phyloP scores from a whole-genome alignment of 2,113 vertebrate species.

The Ascaphus truei region DNA sequence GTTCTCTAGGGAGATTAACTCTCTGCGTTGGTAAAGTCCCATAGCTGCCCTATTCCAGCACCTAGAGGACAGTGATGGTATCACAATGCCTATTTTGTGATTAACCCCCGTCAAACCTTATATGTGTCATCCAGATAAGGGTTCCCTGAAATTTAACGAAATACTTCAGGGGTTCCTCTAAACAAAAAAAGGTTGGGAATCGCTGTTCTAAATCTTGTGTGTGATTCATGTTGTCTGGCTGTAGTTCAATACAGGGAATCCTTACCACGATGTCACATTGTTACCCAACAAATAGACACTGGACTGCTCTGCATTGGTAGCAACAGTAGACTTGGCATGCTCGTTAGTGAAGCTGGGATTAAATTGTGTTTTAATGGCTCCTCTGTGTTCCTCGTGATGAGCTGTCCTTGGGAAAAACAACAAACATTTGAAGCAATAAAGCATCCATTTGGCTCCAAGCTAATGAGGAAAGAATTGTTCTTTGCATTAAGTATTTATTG shows the following conservation, averaged over 20 bases:
- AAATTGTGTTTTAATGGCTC: conserved; percentile 59
- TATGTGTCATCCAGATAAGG: too few relatives aligned
- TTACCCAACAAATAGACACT: background rate
- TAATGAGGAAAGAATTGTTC: conserved; percentile 55
- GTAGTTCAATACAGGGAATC: background rate
- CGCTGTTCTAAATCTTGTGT: too few relatives aligned
- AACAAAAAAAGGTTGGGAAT: too few relatives aligned
- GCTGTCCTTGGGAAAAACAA: conserved; percentile 44
- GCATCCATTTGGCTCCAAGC: conserved; percentile 52
- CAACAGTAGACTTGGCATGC: background rate
- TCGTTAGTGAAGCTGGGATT: conserved; percentile 37
- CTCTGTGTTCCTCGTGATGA: conserved; percentile 55
- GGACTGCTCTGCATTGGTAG: background rate
- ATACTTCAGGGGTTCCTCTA: too few relatives aligned
- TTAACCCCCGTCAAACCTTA: too few relatives aligned
- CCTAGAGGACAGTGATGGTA: too few relatives aligned
- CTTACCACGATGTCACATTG: background rate
- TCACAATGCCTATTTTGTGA: too few relatives aligned
- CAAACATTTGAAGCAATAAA: conserved; percentile 65
- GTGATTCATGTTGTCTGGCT: background rate
- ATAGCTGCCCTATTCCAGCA: too few relatives aligned
- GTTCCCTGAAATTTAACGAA: too few relatives aligned
- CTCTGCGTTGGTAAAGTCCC: too few relatives aligned
- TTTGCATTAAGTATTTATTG: conserved; percentile 66
- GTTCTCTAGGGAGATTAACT: too few relatives aligned